Conservation (phyloP, 2,797 vertebrate species). For the Odontamblyopus rebecca region DNA sequence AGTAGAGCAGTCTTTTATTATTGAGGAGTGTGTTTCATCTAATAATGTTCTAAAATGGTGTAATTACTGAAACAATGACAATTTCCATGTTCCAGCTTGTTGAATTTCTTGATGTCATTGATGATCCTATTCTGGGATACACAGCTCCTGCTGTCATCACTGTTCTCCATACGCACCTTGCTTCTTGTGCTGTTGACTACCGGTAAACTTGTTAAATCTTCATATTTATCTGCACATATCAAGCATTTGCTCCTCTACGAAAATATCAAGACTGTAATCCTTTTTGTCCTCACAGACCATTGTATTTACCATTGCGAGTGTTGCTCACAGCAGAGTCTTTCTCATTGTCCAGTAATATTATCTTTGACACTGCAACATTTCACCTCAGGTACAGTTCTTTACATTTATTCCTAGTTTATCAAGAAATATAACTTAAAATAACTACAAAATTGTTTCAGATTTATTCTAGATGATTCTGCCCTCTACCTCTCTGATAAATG, state of each 20-base stretch:
- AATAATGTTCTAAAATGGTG: neutral
- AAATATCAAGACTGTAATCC: neutral
- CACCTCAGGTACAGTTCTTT: constrained; percentile 83
- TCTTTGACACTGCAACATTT: constrained; percentile 91
- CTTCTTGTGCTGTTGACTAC: constrained; percentile 90
- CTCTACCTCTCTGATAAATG: constrained; percentile 93
- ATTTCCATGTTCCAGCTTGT: constrained; percentile 74
- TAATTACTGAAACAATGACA: constrained; percentile 2
- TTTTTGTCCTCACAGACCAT: constrained; percentile 75
- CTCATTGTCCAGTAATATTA: constrained; percentile 91
- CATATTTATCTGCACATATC: neutral
- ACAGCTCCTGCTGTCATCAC: constrained; percentile 89
- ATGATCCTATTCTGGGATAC: constrained; percentile 91
- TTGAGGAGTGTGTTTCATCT: neutral
- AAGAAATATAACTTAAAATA: neutral
- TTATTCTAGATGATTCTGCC: constrained; percentile 92
- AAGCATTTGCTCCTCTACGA: neutral
- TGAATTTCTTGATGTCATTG: constrained; percentile 89
- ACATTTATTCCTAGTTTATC: neutral
- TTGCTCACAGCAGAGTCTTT: constrained; percentile 90
- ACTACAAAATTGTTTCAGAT: constrained; percentile 70
- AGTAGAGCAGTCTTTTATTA: neutral
- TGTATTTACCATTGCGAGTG: constrained; percentile 87
- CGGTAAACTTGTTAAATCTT: constrained; percentile 68
- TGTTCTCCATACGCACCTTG: constrained; percentile 88